Percentiles rank a stretch among this genome's conserved stretches.
These are phyloP conservation scores for Ptychochromis oligacanthus DNA, from an alignment of 2,113 vertebrate species.

Conservation along the genomic window DNA sequence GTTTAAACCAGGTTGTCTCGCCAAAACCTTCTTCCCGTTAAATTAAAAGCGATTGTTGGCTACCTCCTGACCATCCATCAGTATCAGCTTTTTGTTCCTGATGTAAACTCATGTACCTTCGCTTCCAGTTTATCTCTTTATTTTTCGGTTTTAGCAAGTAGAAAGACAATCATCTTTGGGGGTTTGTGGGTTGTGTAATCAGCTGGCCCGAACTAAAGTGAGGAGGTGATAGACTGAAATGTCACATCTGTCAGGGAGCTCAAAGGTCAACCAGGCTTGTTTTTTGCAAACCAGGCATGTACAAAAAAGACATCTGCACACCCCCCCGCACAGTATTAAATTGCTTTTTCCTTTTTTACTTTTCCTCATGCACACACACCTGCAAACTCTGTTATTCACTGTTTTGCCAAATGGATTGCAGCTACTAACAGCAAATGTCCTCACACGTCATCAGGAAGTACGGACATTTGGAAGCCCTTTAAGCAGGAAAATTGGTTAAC, in stretches of 20 bases:
- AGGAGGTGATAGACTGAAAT: constrained; percentile 34
- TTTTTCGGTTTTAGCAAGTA: background rate
- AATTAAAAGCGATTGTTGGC: constrained; percentile 12
- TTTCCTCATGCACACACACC: background rate
- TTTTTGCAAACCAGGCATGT: background rate
- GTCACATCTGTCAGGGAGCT: constrained; percentile 15
- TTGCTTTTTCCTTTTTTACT: background rate
- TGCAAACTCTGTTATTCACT: background rate
- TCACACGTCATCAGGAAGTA: constrained; percentile 6
- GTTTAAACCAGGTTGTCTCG: background rate
- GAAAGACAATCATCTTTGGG: background rate
- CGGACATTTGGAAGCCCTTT: background rate
- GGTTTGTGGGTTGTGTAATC: background rate
- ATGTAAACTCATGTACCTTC: background rate
- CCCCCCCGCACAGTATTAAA: background rate
- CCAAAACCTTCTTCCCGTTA: constrained; percentile 3
- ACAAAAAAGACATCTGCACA: background rate
- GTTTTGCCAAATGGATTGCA: background rate
- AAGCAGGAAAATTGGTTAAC: background rate
- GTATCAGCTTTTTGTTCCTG: background rate
- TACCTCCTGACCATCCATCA: background rate
- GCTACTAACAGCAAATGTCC: background rate
- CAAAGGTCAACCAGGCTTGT: constrained; percentile 31
- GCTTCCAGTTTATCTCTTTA: background rate
- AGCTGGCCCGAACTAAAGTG: background rate